These are phyloP conservation scores for Acleris emargana DNA, from an alignment of 2,888 invertebrate species.

Conservation along the genomic window DNA sequence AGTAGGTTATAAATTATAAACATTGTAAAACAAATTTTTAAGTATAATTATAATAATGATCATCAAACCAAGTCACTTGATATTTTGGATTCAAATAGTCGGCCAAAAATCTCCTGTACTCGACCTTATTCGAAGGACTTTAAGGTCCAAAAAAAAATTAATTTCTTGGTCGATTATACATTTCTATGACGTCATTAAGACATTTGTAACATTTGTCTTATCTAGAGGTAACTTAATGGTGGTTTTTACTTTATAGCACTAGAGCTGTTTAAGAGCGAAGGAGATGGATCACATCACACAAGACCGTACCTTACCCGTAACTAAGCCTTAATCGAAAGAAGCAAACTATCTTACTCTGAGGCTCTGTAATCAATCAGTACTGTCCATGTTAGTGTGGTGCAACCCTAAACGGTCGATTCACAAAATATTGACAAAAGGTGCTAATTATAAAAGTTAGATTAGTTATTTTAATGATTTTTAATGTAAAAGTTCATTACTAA, in stretches of 20 bases:
- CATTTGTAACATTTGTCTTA: constrained; percentile 16
- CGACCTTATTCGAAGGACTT: too few species aligned
- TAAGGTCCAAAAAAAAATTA: too few species aligned
- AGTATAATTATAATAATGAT: neutral
- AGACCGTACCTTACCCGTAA: neutral
- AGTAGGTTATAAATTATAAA: constrained; percentile 8
- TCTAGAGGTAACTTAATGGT: constrained; percentile 21
- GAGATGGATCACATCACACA: neutral
- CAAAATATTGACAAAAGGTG: constrained; percentile 41
- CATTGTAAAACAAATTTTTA: neutral
- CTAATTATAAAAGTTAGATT: constrained; percentile 45
- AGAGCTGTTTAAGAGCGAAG: constrained; percentile 14
- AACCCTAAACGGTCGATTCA: constrained; percentile 18
- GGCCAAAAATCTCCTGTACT: too few species aligned
- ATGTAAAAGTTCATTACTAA: neutral
- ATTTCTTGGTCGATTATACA: too few species aligned
- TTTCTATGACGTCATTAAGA: constrained; percentile 2
- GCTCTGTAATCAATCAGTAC: neutral
- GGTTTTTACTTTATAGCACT: constrained; percentile 19
- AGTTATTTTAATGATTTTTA: constrained; percentile 36
- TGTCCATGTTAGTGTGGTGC: constrained; percentile 6
- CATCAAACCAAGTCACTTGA: neutral
- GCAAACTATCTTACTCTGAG: neutral
- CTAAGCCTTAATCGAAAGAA: neutral
- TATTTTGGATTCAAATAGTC: neutral